Evolutionary conservation across 2,888 invertebrate species (phyloP).

Genomic region (Scaptomyza caliginosa): DNA sequence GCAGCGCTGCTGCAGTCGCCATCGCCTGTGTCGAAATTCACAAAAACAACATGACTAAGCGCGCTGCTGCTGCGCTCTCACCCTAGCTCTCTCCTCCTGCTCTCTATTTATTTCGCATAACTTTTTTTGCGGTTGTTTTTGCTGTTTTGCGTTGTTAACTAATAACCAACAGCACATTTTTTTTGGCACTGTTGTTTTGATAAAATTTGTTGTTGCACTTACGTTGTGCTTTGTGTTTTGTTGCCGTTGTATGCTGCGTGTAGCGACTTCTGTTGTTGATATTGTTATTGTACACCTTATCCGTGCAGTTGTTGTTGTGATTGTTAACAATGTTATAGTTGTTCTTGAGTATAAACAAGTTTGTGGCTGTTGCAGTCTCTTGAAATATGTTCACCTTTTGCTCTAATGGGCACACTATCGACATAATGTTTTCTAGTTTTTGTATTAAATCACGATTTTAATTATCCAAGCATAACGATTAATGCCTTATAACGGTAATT

Average conservation of each 20-base stretch:
- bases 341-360: slow-evolving; percentile 54
- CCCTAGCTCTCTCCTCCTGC: slow-evolving; percentile 16
- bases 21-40: slow-evolving; percentile 61
- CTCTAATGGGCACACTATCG: slow-evolving; percentile 81
- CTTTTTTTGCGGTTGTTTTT: no score
- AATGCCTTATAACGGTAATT: background rate
- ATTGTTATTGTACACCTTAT: slow-evolving; percentile 39
- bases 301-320: slow-evolving; percentile 34
- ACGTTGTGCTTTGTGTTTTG: slow-evolving; percentile 49
- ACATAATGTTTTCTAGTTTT: slow-evolving; percentile 74
- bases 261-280: slow-evolving; percentile 29
- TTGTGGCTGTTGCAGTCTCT: slow-evolving; percentile 65
- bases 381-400: slow-evolving; percentile 80
- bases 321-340: slow-evolving; percentile 21
- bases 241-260: slow-evolving; percentile 34
- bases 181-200: slow-evolving; percentile 23
- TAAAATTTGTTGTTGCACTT: slow-evolving; percentile 41
- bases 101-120: slow-evolving; percentile 25
- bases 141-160: slow-evolving; percentile 62
- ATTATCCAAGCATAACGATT: slow-evolving; percentile 4
- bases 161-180: slow-evolving; percentile 48
- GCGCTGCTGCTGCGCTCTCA: slow-evolving; percentile 42
- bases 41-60: slow-evolving; percentile 75
- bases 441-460: slow-evolving; percentile 29
- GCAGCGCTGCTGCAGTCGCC: slow-evolving; percentile 25